Conservation (phyloP, 2,888 invertebrate species). For the Rhyacophila evoluta region DNA sequence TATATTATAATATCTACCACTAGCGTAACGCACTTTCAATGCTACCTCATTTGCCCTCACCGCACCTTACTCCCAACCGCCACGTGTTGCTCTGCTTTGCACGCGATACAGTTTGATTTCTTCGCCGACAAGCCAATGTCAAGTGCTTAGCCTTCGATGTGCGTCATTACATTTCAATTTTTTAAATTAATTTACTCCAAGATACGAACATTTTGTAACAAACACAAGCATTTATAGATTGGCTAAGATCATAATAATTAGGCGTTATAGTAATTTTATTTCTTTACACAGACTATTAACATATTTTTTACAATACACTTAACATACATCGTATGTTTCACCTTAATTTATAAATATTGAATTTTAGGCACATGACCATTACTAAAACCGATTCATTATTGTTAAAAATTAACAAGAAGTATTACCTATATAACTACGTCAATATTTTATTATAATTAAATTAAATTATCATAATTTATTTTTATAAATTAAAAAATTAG, state of each 20-base stretch:
- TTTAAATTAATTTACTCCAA: not conserved
- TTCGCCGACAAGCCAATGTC: slow-evolving; percentile 45
- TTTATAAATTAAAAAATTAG: no score
- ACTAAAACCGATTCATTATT: no score
- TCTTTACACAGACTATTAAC: no score
- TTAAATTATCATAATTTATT: no score
- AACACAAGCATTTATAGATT: not conserved
- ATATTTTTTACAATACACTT: no score
- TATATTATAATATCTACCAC: no score
- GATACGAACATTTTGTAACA: not conserved
- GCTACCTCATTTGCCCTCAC: slow-evolving; percentile 4
- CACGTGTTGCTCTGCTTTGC: slow-evolving; percentile 49
- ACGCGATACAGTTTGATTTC: slow-evolving; percentile 45
- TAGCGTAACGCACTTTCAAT: slow-evolving; percentile 20
- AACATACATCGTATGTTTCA: no score
- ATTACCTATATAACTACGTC: no score
- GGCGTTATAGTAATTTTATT: not conserved
- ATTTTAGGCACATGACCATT: no score
- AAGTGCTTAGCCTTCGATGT: slow-evolving; percentile 47
- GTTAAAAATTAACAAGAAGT: no score
- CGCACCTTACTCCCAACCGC: slow-evolving; percentile 36
- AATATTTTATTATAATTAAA: no score
- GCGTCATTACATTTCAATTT: slow-evolving; percentile 45
- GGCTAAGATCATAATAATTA: not conserved
- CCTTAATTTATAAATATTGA: no score